Base-by-base conservation (phyloP, 2,888 invertebrate genomes). In the Eupithecia abbreviata region DNA sequence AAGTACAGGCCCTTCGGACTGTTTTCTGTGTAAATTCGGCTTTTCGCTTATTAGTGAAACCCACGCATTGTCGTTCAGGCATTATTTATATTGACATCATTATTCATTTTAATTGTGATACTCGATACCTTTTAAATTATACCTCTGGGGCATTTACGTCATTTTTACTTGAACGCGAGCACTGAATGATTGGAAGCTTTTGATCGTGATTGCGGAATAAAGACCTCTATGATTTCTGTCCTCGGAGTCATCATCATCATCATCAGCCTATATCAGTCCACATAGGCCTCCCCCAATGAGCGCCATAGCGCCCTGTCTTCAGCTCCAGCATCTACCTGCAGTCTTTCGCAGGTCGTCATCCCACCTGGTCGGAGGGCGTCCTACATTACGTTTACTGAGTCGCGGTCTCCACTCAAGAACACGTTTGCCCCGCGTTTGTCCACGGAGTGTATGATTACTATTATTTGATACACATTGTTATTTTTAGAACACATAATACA, bases 61-160 rank as follows among this genome's bases (percentile, higher is more conserved):
- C 87, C 84, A 89, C 89, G 86, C 86, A 78, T 75, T 75, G 73
- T 78, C 74, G 87, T 85, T 86, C 84, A 82, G 81, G 79, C 78
- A 79, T 84, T 83, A 86, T 87, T 88, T 86, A 90, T 87, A 84
- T 83, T 83, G 83, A 83, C 83, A 82, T 85, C 87, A 88, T 90
- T 88, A 89, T 85, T 89, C 87, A 89, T 88, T 87, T 88, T 89
- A 90, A 90, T 88, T 87, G 85, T 87, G 83, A 83, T 85, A 87
- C 85, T 88, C 85, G 84, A 85, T 88, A 85, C 85, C 83, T 85
- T 87, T 88, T 85, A 86, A 89, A 89, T 87, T 84, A 85, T 80
- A 83, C 83, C 84, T 87, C 83, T 81, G 78, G 86, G 84, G 83
- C 84, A 83, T 83, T 82, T 82, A 85, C 79, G 79, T 82, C 74